Evolutionary conservation across 2,888 invertebrate genomes (phyloP).

Genomic region (Chymomyza fuscimana): DNA sequence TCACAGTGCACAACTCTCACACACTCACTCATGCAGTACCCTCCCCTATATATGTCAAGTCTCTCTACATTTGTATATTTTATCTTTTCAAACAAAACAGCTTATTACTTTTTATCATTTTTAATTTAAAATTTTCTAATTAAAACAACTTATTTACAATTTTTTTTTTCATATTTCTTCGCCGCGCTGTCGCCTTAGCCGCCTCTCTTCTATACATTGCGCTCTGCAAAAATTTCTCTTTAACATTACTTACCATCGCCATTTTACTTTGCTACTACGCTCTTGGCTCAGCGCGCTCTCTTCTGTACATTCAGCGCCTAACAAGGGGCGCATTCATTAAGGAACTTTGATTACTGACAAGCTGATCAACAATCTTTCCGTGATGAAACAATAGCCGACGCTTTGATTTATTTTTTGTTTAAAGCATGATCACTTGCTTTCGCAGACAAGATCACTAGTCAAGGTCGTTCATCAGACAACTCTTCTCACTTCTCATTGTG

Average conservation of each 20-base stretch:
- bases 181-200: neutral
- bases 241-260: constrained; percentile 23
- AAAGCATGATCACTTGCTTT: too few species aligned
- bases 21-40: neutral
- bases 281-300: neutral
- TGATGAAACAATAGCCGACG: neutral
- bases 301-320: neutral
- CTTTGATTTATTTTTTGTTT: neutral
- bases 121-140: neutral
- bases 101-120: constrained; percentile 19
- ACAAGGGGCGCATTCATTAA: neutral
- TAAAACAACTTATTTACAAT: neutral
- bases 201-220: neutral
- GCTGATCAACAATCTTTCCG: too few species aligned
- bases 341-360: neutral
- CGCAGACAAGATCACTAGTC: too few species aligned
- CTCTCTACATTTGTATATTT: constrained; percentile 25
- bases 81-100: constrained; percentile 18
- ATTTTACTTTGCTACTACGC: constrained; percentile 35
- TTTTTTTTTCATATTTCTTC: neutral
- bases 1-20: constrained; percentile 21
- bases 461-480: too few species aligned
- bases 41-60: neutral
- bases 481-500: too few species aligned
- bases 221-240: constrained; percentile 17